phyloP scores from a whole-genome alignment of 2,797 vertebrate genomes.

The Dermochelys coriacea region DNA sequence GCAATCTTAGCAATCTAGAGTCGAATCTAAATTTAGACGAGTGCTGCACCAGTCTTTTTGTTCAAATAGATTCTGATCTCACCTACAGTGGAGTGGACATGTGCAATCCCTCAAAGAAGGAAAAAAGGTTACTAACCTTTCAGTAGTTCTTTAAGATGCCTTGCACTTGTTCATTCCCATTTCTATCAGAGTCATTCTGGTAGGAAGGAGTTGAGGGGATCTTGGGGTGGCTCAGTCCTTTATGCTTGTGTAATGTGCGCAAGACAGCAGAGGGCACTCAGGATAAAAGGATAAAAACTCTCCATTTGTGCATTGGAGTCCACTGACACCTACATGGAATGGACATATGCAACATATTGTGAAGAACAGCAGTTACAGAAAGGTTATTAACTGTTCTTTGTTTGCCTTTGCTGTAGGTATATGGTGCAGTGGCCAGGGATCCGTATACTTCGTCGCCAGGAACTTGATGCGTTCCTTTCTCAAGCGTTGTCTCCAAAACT shows the following conservation, averaged over 20 bases:
- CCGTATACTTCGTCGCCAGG: slow-evolving; percentile 95
- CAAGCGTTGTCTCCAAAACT: slow-evolving; percentile 97
- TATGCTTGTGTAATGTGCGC: neutral
- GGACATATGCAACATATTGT: neutral
- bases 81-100: neutral
- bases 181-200: neutral
- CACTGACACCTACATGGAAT: neutral
- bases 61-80: neutral
- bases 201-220: neutral
- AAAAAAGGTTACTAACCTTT: neutral
- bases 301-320: neutral
- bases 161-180: neutral
- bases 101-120: neutral
- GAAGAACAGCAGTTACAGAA: neutral
- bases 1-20: neutral
- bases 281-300: neutral
- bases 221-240: neutral
- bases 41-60: neutral
- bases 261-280: neutral
- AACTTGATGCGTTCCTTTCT: slow-evolving; percentile 96
- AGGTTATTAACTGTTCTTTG: neutral
- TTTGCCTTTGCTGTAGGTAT: slow-evolving; percentile 83
- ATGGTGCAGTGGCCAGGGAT: slow-evolving; percentile 98
- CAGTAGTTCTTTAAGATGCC: neutral
- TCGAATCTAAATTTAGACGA: neutral